A percentile compares a stretch with the other conserved stretches of the same genome.
phyloP scores from a whole-genome alignment of 1,140 invertebrate species.

The Brachionus rubens region DNA sequence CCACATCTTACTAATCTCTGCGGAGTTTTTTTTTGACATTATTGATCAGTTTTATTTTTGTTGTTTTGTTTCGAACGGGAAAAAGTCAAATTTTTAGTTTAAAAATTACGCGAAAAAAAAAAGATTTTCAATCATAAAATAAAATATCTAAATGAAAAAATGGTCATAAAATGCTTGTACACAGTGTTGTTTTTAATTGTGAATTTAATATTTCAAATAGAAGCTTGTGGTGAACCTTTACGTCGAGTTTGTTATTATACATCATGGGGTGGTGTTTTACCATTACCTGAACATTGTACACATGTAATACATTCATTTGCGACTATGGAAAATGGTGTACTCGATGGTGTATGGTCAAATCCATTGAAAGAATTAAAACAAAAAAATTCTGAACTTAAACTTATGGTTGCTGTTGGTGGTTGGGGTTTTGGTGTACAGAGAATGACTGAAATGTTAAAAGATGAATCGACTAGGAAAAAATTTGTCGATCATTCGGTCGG shows the following conservation, averaged over 20 bases:
- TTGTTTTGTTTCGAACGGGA: neutral
- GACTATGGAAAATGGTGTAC: constrained; percentile 80
- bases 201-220: neutral
- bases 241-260: constrained; percentile 68
- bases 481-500: constrained; percentile 66
- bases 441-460: constrained; percentile 54
- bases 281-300: constrained; percentile 85
- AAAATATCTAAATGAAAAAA: neutral
- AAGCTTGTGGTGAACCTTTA: constrained; percentile 22
- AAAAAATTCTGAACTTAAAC: constrained; percentile 87
- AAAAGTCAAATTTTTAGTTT: constrained; percentile 38
- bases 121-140: neutral
- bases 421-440: constrained; percentile 90
- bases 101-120: neutral
- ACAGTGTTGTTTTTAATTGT: neutral
- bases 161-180: neutral
- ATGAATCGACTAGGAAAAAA: constrained; percentile 48
- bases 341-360: constrained; percentile 60
- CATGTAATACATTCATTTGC: constrained; percentile 91
- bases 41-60: neutral
- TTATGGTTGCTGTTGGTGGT: constrained; percentile 85
- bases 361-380: constrained; percentile 74
- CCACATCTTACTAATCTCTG: constrained; percentile 18
- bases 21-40: neutral
- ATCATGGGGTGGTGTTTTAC: constrained; percentile 52